Evolutionary conservation across 2,888 invertebrate species (phyloP).

Genomic region (Mesodorylaimus sp.): DNA sequence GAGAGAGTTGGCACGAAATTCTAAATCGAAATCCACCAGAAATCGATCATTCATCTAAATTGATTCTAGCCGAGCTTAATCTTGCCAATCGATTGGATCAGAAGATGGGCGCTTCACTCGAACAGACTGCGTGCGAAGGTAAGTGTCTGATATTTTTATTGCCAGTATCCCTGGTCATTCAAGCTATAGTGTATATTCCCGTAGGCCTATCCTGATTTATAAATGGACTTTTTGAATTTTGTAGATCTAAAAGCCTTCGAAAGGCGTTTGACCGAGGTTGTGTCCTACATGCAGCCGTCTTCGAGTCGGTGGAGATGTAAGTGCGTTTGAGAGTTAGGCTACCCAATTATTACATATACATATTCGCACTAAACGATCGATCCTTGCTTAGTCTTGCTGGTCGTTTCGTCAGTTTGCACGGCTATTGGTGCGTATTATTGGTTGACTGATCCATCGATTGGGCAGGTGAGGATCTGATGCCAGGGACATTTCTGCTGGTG

Average conservation of each 20-base stretch:
- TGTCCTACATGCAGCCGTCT: constrained; percentile 78
- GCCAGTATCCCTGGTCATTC: too few species aligned
- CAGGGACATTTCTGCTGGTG: too few species aligned
- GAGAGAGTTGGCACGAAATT: too few species aligned
- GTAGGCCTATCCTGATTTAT: too few species aligned
- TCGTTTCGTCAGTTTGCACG: constrained; percentile 67
- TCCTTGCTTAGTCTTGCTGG: constrained; percentile 51
- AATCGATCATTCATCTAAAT: too few species aligned
- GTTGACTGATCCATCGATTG: constrained; percentile 78
- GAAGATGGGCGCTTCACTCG: too few species aligned
- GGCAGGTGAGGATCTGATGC: constrained; percentile 40
- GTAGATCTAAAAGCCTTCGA: constrained; percentile 88
- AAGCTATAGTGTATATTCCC: too few species aligned
- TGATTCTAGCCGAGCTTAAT: too few species aligned
- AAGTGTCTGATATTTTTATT: too few species aligned
- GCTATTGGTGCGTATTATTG: constrained; percentile 88
- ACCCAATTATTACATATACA: neutral
- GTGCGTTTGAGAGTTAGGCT: constrained; percentile 26
- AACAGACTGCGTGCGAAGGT: neutral
- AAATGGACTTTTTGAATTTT: too few species aligned
- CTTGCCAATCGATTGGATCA: too few species aligned
- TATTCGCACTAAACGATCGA: neutral
- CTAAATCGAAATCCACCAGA: too few species aligned
- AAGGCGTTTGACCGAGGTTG: constrained; percentile 84
- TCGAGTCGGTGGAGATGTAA: constrained; percentile 87